Evolutionary conservation across 2,888 invertebrate species (phyloP).

Genomic region (Leptura quadrifasciata): DNA sequence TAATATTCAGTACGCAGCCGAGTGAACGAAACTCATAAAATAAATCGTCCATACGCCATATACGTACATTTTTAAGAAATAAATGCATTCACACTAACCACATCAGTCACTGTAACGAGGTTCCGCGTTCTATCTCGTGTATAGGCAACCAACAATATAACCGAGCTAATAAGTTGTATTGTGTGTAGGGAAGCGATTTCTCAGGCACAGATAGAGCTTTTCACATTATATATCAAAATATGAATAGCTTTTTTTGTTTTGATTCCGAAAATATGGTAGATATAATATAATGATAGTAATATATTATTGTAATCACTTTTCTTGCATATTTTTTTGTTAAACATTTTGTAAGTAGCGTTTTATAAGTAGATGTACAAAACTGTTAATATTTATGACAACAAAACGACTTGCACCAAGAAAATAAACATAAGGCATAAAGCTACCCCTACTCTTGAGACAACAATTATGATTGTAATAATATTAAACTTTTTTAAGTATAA

Average conservation of each 20-base stretch:
- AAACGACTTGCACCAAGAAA: too few species aligned
- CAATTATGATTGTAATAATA: too few species aligned
- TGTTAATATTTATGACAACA: too few species aligned
- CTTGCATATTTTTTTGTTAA: too few species aligned
- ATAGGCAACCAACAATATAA: constrained; percentile 12
- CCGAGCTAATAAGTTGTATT: neutral
- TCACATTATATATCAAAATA: constrained; percentile 1
- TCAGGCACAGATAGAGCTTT: neutral
- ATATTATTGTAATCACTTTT: neutral
- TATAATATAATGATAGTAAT: neutral
- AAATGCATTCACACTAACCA: neutral
- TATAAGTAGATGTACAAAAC: too few species aligned
- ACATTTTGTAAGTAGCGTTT: too few species aligned
- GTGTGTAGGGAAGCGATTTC: constrained; percentile 11
- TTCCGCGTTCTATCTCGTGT: neutral
- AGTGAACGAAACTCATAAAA: neutral
- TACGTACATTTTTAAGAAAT: constrained; percentile 6
- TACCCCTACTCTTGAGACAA: too few species aligned
- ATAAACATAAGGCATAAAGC: too few species aligned
- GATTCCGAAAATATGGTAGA: neutral
- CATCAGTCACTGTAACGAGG: constrained; percentile 7
- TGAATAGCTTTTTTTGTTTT: neutral
- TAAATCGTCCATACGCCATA: neutral
- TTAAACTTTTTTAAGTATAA: too few species aligned
- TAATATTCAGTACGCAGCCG: neutral